These are phyloP conservation scores for Trochalopteron elliotii DNA, from an alignment of 2,113 vertebrate genomes.

Conservation along the genomic window DNA sequence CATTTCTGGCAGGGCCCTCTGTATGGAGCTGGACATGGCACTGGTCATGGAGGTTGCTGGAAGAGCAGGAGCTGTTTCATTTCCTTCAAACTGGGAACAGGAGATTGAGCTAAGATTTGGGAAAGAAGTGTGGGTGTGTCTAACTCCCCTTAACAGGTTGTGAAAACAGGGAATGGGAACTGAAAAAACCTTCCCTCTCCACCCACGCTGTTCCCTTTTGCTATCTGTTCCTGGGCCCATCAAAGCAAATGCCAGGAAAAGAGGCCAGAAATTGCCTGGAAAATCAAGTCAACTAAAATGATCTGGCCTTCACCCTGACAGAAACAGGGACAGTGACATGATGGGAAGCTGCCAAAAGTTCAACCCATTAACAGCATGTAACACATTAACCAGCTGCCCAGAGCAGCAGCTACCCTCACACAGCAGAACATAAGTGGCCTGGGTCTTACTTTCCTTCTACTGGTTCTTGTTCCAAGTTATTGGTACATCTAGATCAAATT, in stretches of 20 bases:
- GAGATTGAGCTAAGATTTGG: neutral
- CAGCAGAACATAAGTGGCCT: neutral
- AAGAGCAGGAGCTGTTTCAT: neutral
- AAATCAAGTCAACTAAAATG: neutral
- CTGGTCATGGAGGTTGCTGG: neutral
- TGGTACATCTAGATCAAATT: neutral
- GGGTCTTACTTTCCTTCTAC: neutral
- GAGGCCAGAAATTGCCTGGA: neutral
- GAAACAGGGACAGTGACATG: conserved; percentile 41
- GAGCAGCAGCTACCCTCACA: neutral
- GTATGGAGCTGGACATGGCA: fast-evolving
- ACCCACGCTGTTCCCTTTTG: neutral
- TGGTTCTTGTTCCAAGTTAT: neutral
- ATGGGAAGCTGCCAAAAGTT: conserved; percentile 18
- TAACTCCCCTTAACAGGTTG: neutral
- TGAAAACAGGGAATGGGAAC: neutral
- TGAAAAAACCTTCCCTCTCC: neutral
- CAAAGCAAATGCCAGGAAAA: neutral
- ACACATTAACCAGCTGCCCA: conserved; percentile 46
- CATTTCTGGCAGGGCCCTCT: neutral
- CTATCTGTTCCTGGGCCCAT: neutral
- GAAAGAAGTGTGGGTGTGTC: neutral
- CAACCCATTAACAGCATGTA: conserved; percentile 24
- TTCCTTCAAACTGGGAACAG: neutral
- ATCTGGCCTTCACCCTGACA: conserved; percentile 36